Evolutionary conservation across 2,888 invertebrate species (phyloP), one percentile per base, ranked within the genome.

Genomic region (Anarsia innoxiella): DNA sequence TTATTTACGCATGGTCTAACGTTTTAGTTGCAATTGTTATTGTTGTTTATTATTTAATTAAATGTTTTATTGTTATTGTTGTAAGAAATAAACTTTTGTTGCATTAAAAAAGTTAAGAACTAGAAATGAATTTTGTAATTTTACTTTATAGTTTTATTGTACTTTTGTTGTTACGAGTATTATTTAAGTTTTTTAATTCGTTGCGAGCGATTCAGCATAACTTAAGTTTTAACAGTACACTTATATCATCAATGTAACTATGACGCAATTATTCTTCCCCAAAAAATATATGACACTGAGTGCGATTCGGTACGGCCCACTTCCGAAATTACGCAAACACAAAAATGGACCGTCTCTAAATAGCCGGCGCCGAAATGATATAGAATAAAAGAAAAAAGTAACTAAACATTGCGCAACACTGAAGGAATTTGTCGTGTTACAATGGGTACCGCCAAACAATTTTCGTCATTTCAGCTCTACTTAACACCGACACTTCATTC

Each of bases 361-460:
- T 11, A 10, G 11, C 5, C 12, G 11, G 23, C 25, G 12, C 14
- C 12, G 14, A 23, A 26, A 19, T 12, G 35, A 12, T 4, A 9
- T 12, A n/a, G 3, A 26, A 35, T 19, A 27, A 28, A 10, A 8
- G 27, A 35, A 12, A 28, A 12, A 10, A 12, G 15, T 19, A 11
- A 16, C 14, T 15, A 25, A 26, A 26, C 12, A 30, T 30, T 30
- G 15, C 15, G 11, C 11, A 30, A 30, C 15, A 30, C 12, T 5
- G 10, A 26, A 26, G n/a, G n/a, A n/a, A n/a, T n/a, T 26, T 26
- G 26, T 28, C 25, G 25, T 5, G 25, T 37, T 41, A 28, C 13
- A 15, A 11, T 32, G 31, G 23, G 31, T 39, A 31, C 31, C 12
- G 36, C 12, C 23, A 36, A 42, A 37, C 28, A 38, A 37, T 12